These are phyloP conservation scores for Ia io DNA, from an alignment of 2,113 vertebrate genomes.

Conservation along the genomic window DNA sequence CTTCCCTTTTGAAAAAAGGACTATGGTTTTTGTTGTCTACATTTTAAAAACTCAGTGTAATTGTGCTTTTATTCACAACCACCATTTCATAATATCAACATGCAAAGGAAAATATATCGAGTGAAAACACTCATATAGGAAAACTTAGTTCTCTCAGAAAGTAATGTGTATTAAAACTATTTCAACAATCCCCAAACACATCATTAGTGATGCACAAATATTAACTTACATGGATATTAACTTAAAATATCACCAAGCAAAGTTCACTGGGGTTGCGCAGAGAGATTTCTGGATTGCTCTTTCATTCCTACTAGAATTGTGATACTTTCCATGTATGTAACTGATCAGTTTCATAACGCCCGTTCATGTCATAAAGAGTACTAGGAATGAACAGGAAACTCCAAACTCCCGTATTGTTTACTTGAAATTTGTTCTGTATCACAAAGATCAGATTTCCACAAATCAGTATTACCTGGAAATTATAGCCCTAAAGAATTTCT, in stretches of 20 bases:
- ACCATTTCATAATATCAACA: background rate
- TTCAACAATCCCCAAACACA: background rate
- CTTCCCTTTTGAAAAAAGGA: background rate
- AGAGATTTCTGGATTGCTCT: background rate
- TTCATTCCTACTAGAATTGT: background rate
- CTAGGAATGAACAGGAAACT: background rate
- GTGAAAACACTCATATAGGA: background rate
- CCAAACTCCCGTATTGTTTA: background rate
- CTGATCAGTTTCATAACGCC: background rate
- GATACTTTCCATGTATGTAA: background rate
- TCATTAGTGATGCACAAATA: background rate
- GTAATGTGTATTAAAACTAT: background rate
- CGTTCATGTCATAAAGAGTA: background rate
- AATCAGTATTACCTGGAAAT: conserved; percentile 65
- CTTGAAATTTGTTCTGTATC: conserved; percentile 5
- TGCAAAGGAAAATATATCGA: background rate
- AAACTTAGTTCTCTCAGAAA: conserved; percentile 50
- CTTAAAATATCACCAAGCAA: background rate
- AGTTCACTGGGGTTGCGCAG: background rate
- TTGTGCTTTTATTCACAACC: background rate
- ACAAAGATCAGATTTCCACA: conserved; percentile 49
- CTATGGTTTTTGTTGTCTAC: background rate
- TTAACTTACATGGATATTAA: background rate
- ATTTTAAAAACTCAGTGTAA: background rate
- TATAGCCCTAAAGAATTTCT: conserved; percentile 50